phyloP scores from a whole-genome alignment of 2,797 vertebrate species.

The Eremophila alpestris region DNA sequence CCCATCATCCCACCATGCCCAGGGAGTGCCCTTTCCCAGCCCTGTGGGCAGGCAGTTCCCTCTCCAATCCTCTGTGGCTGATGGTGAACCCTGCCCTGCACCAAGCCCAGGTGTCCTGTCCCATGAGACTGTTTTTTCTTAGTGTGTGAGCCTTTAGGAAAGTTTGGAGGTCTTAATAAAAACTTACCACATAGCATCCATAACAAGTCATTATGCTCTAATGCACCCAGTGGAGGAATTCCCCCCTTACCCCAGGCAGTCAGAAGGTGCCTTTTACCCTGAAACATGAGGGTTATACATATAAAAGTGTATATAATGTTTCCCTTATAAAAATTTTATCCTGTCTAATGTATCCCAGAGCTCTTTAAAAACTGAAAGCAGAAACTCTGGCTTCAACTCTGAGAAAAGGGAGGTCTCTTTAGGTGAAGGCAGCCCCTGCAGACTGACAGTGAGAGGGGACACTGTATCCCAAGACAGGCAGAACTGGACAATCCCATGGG shows the following conservation, averaged over 20 bases:
- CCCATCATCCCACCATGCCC: not conserved
- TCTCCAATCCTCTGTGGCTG: not conserved
- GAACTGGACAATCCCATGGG: not conserved
- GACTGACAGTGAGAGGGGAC: fast-evolving
- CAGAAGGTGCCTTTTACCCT: conserved; percentile 9
- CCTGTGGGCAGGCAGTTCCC: fast-evolving
- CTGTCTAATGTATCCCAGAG: conserved; percentile 35
- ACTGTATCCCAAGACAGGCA: not conserved
- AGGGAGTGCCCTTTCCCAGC: fast-evolving
- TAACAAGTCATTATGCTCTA: conserved; percentile 2
- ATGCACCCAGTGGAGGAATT: not conserved
- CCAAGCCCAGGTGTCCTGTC: fast-evolving
- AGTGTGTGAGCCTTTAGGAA: not conserved
- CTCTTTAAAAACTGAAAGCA: conserved; percentile 7
- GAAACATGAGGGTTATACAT: not conserved
- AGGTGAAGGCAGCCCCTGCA: not conserved
- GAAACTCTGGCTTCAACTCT: not conserved
- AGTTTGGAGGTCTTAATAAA: not conserved
- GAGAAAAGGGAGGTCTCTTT: not conserved
- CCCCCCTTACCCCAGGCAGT: not conserved
- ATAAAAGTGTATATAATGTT: not conserved
- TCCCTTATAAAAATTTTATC: conserved; percentile 47
- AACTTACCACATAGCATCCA: not conserved
- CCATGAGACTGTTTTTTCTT: fast-evolving
- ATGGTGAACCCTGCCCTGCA: fast-evolving